A percentile compares a stretch with the other conserved stretches of the same genome.
phyloP scores from a whole-genome alignment of 1,140 invertebrate species.

The Octopus bimaculoides region DNA sequence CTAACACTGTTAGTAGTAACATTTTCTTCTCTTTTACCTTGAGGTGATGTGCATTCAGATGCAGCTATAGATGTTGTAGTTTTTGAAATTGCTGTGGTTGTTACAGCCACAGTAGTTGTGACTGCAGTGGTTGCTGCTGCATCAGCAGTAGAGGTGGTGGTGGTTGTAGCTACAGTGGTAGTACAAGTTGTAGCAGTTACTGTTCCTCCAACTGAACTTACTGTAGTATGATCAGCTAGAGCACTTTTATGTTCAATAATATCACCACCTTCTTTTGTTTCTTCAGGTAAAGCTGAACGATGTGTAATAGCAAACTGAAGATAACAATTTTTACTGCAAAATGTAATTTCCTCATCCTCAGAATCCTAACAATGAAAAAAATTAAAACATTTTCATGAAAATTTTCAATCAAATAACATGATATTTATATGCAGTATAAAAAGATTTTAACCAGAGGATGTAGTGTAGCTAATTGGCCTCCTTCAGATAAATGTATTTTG shows the following conservation, averaged over 20 bases:
- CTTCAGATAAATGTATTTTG: too few species aligned
- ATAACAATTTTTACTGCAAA: constrained; percentile 82
- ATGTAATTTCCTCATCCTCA: constrained; percentile 61
- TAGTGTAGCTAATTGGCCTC: too few species aligned
- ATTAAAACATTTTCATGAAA: too few species aligned
- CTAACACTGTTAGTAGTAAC: not conserved
- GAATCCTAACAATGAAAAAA: not conserved
- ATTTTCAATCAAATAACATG: too few species aligned
- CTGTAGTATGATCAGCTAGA: constrained; percentile 13
- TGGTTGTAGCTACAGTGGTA: constrained; percentile 20
- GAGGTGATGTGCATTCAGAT: not conserved
- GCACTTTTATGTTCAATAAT: constrained; percentile 67
- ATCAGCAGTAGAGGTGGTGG: constrained; percentile 31
- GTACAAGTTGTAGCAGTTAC: constrained; percentile 18
- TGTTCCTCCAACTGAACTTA: constrained; percentile 17
- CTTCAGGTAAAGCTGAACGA: constrained; percentile 53
- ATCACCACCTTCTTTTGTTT: constrained; percentile 61
- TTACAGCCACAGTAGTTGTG: constrained; percentile 22
- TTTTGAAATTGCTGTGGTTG: constrained; percentile 11
- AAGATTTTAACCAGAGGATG: too few species aligned
- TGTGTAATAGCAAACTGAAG: constrained; percentile 75
- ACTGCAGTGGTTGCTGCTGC: constrained; percentile 28
- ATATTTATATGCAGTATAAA: too few species aligned
- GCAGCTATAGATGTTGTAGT: constrained; percentile 6
- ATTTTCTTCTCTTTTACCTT: not conserved